Evolutionary conservation across 2,113 vertebrate genomes (phyloP).

Genomic region (Martes martes): DNA sequence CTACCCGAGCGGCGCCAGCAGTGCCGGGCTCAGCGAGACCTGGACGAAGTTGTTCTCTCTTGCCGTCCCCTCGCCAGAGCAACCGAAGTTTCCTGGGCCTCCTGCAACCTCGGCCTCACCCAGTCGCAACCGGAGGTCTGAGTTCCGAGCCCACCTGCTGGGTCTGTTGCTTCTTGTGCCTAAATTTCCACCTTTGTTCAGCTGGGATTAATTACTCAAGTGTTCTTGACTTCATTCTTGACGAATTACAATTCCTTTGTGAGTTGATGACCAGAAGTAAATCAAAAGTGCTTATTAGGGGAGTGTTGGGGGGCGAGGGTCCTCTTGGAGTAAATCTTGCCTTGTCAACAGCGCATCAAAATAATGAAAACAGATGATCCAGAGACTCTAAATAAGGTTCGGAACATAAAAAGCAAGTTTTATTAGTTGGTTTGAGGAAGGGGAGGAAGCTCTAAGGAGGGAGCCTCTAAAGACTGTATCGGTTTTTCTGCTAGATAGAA

Average conservation of each 20-base stretch:
- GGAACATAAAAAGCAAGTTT: not conserved
- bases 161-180: not conserved
- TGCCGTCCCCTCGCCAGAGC: rapidly evolving
- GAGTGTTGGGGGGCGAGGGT: not conserved
- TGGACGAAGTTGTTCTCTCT: not conserved
- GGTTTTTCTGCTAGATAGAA: not conserved
- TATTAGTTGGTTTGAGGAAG: not conserved
- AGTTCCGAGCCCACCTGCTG: not conserved
- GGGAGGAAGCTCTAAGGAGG: not conserved
- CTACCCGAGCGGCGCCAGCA: not conserved
- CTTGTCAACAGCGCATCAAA: not conserved
- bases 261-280: not conserved
- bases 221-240: not conserved
- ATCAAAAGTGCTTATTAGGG: not conserved
- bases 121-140: rapidly evolving
- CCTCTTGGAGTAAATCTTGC: not conserved
- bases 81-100: rapidly evolving
- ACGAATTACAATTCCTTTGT: not conserved
- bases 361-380: constrained; percentile 4
- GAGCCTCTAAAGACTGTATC: not conserved
- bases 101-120: not conserved
- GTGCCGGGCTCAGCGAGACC: rapidly evolving
- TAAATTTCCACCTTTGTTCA: not conserved
- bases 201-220: not conserved
- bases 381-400: not conserved